A percentile compares a stretch with the other conserved stretches of the same genome.
phyloP scores from a whole-genome alignment of 2,797 vertebrate genomes.

The Cirrhinus mrigala region DNA sequence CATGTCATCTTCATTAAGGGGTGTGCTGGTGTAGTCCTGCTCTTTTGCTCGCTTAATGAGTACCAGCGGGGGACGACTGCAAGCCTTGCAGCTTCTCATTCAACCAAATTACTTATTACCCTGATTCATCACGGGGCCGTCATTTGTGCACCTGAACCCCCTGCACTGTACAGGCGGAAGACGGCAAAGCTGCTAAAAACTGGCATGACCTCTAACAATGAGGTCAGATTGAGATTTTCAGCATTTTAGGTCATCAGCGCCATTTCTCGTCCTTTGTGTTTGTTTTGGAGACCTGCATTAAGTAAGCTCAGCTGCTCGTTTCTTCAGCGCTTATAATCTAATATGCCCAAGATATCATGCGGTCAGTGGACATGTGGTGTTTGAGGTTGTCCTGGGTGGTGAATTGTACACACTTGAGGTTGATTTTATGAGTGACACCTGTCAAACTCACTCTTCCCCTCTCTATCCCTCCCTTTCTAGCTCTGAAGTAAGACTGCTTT shows the following conservation, averaged over 20 bases:
- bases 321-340: slow-evolving; percentile 20
- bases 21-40: slow-evolving; percentile 41
- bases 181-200: slow-evolving; percentile 71
- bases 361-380: slow-evolving; percentile 8
- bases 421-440: slow-evolving; percentile 68
- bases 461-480: slow-evolving; percentile 55
- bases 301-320: slow-evolving; percentile 15
- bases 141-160: slow-evolving; percentile 63
- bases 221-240: slow-evolving; percentile 70
- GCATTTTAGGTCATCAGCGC: slow-evolving; percentile 69
- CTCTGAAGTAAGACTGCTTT: slow-evolving; percentile 71
- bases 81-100: slow-evolving; percentile 69
- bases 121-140: slow-evolving; percentile 70
- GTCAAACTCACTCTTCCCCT: slow-evolving; percentile 64
- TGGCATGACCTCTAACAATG: slow-evolving; percentile 64
- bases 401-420: slow-evolving; percentile 47
- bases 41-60: slow-evolving; percentile 72
- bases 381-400: slow-evolving; percentile 24
- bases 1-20: slow-evolving; percentile 43
- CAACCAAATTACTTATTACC: slow-evolving; percentile 71
- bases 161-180: slow-evolving; percentile 61
- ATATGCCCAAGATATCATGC: slow-evolving; percentile 50
- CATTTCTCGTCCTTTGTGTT: slow-evolving; percentile 10
- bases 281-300: slow-evolving; percentile 23
- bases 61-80: slow-evolving; percentile 50